These are phyloP conservation scores for Choloepus hoffmanni DNA, from an alignment of 2,113 vertebrate genomes.

Conservation along the genomic window DNA sequence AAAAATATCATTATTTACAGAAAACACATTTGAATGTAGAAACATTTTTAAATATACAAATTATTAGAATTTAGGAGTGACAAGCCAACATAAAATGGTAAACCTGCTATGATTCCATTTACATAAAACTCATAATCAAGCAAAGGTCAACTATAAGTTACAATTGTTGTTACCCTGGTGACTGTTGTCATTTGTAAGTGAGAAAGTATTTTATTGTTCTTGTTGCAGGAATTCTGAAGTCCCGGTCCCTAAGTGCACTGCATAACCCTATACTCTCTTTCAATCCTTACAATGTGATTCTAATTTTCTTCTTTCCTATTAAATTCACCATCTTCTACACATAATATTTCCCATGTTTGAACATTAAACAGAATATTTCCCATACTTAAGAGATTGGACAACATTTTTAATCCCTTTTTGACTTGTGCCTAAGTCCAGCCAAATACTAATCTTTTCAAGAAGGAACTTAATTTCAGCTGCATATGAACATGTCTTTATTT, in stretches of 20 bases:
- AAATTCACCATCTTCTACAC: neutral
- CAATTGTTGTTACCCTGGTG: too few species aligned
- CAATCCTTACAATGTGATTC: too few species aligned
- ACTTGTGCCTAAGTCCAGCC: neutral
- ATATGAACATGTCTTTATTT: neutral
- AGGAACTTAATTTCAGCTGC: neutral
- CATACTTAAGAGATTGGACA: neutral
- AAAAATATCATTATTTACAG: too few species aligned
- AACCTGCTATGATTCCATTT: too few species aligned
- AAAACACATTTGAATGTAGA: too few species aligned
- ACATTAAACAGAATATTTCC: neutral
- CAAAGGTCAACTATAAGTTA: too few species aligned
- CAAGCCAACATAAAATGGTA: too few species aligned
- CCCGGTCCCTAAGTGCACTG: neutral
- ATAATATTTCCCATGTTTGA: neutral
- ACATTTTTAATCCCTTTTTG: neutral
- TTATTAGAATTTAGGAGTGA: too few species aligned
- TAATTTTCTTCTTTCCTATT: too few species aligned
- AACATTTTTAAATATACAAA: too few species aligned
- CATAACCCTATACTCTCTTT: neutral
- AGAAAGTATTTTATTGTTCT: neutral
- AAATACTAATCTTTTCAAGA: neutral
- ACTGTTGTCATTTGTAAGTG: neutral
- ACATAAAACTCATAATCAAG: too few species aligned
- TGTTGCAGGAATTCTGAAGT: neutral